These are phyloP conservation scores for Drymodes brunneopygia DNA, from an alignment of 2,113 vertebrate genomes.

Conservation along the genomic window DNA sequence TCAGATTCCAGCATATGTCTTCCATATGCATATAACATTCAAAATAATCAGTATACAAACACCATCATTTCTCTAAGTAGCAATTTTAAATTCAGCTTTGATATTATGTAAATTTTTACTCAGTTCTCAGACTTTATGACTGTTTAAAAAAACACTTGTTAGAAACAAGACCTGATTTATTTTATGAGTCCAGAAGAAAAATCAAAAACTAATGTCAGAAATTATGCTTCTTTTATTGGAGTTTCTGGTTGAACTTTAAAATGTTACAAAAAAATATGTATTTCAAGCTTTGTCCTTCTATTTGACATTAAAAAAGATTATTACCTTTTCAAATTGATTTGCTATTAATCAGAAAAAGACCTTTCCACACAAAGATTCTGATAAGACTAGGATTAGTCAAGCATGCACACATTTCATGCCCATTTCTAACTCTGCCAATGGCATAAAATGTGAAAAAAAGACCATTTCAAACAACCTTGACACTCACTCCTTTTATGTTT, in stretches of 20 bases:
- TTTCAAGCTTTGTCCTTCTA: background rate
- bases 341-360: constrained; percentile 51
- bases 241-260: constrained; percentile 38
- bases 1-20: background rate
- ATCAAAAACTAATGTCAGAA: background rate
- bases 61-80: background rate
- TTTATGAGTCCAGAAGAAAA: background rate
- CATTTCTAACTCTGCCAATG: background rate
- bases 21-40: background rate
- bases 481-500: background rate
- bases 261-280: background rate
- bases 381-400: constrained; percentile 14
- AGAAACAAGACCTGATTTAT: background rate
- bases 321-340: constrained; percentile 59
- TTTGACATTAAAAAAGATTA: constrained; percentile 52
- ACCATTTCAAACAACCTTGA: background rate
- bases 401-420: background rate
- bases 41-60: background rate
- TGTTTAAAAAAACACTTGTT: background rate
- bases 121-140: background rate
- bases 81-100: background rate
- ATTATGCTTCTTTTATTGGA: background rate
- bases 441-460: background rate
- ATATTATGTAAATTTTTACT: background rate
- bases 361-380: constrained; percentile 33